These are phyloP conservation scores for Pedicia rivosa DNA, from an alignment of 2,888 invertebrate species.

Conservation along the genomic window DNA sequence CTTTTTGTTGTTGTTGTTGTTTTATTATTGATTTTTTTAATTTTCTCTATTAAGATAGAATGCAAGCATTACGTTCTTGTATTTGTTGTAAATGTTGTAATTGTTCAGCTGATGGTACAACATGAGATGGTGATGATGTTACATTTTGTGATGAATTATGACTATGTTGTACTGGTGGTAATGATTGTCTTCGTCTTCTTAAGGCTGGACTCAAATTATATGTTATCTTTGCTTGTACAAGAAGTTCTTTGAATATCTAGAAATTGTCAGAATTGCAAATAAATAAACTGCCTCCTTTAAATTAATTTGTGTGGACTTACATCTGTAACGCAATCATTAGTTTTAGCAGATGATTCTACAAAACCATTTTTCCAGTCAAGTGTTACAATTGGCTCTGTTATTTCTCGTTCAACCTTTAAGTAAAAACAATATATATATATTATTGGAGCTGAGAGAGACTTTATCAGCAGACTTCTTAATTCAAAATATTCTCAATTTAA, in stretches of 20 bases:
- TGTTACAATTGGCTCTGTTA: slow-evolving; percentile 69
- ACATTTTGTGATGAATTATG: slow-evolving; percentile 33
- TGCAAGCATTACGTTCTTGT: slow-evolving; percentile 68
- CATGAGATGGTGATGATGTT: slow-evolving; percentile 39
- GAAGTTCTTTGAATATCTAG: slow-evolving; percentile 69
- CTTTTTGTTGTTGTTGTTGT: no score
- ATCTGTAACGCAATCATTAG: slow-evolving; percentile 63
- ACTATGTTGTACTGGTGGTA: slow-evolving; percentile 48
- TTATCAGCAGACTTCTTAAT: no score
- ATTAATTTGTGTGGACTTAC: slow-evolving; percentile 17
- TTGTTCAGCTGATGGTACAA: slow-evolving; percentile 68
- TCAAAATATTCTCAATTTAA: no score
- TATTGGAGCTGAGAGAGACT: no score
- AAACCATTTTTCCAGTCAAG: slow-evolving; percentile 93
- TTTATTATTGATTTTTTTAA: no score
- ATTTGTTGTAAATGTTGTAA: slow-evolving; percentile 71
- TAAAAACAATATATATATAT: slow-evolving; percentile 5
- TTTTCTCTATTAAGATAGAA: slow-evolving; percentile 64
- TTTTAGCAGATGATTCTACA: slow-evolving; percentile 80
- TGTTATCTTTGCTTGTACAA: slow-evolving; percentile 77
- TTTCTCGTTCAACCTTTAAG: slow-evolving; percentile 60
- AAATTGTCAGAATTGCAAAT: no score
- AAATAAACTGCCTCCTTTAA: no score
- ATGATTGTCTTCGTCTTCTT: slow-evolving; percentile 59
- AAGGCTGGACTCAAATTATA: slow-evolving; percentile 79